Base-by-base conservation (phyloP, 2,888 invertebrate genomes). In the Calliopum simillimum region DNA sequence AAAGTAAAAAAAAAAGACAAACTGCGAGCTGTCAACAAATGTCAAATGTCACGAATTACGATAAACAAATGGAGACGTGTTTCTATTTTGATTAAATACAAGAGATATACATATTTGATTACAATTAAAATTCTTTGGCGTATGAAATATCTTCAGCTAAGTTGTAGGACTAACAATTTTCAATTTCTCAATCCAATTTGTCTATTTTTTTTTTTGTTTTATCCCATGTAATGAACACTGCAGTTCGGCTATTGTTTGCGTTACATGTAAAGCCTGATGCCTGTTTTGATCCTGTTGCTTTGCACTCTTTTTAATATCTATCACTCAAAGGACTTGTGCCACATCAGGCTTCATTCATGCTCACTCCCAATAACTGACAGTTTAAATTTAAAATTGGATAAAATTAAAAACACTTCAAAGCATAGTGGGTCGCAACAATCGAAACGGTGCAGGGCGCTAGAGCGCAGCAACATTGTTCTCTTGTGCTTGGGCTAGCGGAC, bases 341-440 rank as follows among this genome's bases (percentile, higher is more conserved):
- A 59, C 53, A 51, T 62, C 69, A 63, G 61, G 33, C 70, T 63
- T 58, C 71, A 64, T 53, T 63, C 70, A 66, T 58, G 61, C 44
- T 16, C 53, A 25, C 41, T 53, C 41, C 19, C 13, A 41, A 1
- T 33, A 21, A 55, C 46, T 75, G 77, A 76, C 77, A 77, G 71
- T 70, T 74, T 75, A 76, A 77, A 78, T 77, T 76, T 76, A 76
- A 77, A 77, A 76, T 77, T 76, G 78, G 73, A 74, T 75, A 73
- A 74, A 78, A 78, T 78, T 78, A 77, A 75, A 78, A 76, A 78
- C 62, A 16, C 63, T 55, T 43, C 21, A 14, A 25, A 61, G 44
- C 46, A 56, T 4, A 47, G 33, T 21, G 11, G 25, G n/a, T 47
- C n/a, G 63, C 14, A 33, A 33, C 33, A 33, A 8, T 6, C 33